These are phyloP conservation scores for Nibea coibor DNA, from an alignment of 2,113 vertebrate genomes.

Conservation along the genomic window DNA sequence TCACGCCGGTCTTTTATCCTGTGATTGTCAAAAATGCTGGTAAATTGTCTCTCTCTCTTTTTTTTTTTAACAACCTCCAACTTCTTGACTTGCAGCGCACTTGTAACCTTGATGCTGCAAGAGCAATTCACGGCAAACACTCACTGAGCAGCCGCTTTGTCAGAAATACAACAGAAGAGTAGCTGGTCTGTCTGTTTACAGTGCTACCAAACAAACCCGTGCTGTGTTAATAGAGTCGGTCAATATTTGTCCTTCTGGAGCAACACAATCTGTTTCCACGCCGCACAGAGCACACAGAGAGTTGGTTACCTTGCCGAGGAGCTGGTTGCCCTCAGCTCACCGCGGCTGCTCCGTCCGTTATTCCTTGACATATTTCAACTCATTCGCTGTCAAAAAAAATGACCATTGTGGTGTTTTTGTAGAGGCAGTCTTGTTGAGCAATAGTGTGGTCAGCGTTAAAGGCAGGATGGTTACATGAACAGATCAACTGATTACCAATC, in stretches of 20 bases:
- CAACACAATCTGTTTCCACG: neutral
- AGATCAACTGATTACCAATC: neutral
- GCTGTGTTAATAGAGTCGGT: neutral
- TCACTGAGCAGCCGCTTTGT: neutral
- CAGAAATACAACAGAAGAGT: neutral
- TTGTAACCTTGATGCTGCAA: neutral
- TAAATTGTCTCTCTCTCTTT: neutral
- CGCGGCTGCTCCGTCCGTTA: neutral
- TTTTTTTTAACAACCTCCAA: neutral
- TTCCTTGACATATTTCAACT: neutral
- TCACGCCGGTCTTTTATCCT: neutral
- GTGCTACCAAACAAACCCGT: neutral
- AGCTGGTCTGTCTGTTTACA: neutral
- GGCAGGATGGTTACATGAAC: neutral
- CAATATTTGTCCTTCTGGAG: neutral
- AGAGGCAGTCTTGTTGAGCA: neutral
- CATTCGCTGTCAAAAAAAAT: neutral
- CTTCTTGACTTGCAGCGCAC: neutral
- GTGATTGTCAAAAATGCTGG: slow-evolving; percentile 12
- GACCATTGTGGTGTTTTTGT: neutral
- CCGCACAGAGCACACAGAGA: neutral
- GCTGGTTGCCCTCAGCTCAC: neutral
- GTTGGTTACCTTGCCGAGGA: neutral
- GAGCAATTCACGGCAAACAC: neutral
- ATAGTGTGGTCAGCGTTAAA: neutral